phyloP scores from a whole-genome alignment of 2,888 invertebrate genomes.

The Parapristionchus giblindavisi region DNA sequence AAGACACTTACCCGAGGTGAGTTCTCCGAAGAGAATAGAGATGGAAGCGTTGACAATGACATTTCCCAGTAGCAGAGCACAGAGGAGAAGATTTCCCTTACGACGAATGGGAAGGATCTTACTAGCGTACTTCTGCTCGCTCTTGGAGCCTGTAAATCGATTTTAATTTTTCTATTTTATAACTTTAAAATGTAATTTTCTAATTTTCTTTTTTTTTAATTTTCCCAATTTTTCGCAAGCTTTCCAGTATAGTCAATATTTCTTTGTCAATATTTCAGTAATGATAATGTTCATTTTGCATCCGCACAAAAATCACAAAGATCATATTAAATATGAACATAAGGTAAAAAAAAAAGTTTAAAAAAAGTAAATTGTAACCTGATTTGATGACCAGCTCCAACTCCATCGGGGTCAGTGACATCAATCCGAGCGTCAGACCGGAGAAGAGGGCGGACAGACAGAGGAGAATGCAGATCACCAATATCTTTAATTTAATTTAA shows the following conservation, averaged over 20 bases:
- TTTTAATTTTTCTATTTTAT: background rate
- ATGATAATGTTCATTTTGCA: no score
- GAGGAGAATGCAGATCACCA: conserved; percentile 82
- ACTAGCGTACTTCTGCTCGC: conserved; percentile 78
- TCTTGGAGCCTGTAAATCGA: conserved; percentile 47
- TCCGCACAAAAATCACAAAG: no score
- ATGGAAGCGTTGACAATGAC: conserved; percentile 76
- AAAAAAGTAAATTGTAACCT: no score
- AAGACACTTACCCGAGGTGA: conserved; percentile 73
- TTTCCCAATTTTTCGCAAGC: no score
- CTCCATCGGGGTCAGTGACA: conserved; percentile 83
- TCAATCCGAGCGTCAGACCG: conserved; percentile 92
- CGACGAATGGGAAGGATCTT: conserved; percentile 89
- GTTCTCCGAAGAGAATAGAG: conserved; percentile 91
- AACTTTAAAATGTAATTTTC: background rate
- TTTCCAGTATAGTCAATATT: no score
- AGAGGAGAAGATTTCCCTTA: conserved; percentile 90
- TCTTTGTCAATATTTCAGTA: no score
- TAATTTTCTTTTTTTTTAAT: no score
- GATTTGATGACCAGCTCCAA: conserved; percentile 66
- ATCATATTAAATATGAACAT: no score
- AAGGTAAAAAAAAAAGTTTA: no score
- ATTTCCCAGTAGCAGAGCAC: conserved; percentile 78
- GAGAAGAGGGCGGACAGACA: conserved; percentile 92
- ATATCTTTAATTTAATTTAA: no score